A percentile compares a stretch with the other conserved stretches of the same genome.
Conservation (phyloP, 2,888 invertebrate species). For the Tromatobia lineatoria region DNA sequence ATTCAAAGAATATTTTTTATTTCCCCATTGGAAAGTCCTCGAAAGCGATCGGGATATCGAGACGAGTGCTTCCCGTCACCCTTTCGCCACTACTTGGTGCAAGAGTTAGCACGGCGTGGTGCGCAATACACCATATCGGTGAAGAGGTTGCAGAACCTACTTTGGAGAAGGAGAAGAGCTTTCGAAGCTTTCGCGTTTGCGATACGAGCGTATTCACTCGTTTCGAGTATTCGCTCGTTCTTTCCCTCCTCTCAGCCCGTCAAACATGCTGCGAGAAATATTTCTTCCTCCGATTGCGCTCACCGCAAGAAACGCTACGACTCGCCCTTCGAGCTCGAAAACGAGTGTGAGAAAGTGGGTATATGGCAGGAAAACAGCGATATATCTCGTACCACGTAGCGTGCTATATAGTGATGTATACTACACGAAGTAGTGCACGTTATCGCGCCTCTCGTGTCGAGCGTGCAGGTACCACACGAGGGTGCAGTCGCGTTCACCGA, state of each 20-base stretch:
- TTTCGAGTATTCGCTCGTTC: constrained; percentile 3
- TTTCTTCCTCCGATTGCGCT: constrained; percentile 52
- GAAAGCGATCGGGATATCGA: neutral
- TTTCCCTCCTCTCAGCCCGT: constrained; percentile 9
- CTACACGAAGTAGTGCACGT: constrained; percentile 45
- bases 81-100: constrained; percentile 13
- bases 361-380: constrained; percentile 45
- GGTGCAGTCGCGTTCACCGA: constrained; percentile 38
- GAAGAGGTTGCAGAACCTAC: neutral
- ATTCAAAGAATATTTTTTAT: neutral
- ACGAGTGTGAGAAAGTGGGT: constrained; percentile 45
- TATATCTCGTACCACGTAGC: constrained; percentile 54
- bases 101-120: neutral
- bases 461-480: constrained; percentile 45
- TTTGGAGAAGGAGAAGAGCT: neutral
- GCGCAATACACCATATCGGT: neutral
- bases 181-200: constrained; percentile 14
- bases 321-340: constrained; percentile 45
- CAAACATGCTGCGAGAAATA: constrained; percentile 47
- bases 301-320: constrained; percentile 28
- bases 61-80: constrained; percentile 19
- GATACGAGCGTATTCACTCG: constrained; percentile 9
- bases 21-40: neutral
- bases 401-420: constrained; percentile 28
- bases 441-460: constrained; percentile 60